A percentile compares a stretch with the other conserved stretches of the same genome.
Conservation (phyloP, 2,888 invertebrate species). For the Cryptocheilus praepositus region DNA sequence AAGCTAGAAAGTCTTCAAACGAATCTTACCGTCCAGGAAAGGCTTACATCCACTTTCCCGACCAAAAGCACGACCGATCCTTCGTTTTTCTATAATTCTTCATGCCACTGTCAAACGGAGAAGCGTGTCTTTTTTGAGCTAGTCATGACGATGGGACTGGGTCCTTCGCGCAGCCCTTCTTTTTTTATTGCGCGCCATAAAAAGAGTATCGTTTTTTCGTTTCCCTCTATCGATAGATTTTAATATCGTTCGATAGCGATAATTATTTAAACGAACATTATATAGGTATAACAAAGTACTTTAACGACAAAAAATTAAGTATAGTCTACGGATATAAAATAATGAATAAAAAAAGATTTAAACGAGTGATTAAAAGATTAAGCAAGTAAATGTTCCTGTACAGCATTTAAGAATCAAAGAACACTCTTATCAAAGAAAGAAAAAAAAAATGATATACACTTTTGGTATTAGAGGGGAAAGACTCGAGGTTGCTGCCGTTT, state of each 20-base stretch:
- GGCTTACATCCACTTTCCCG: slow-evolving; percentile 56
- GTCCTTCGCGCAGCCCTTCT: slow-evolving; percentile 59
- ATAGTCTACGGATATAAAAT: slow-evolving; percentile 56
- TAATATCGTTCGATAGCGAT: too few relatives aligned
- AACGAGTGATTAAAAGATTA: slow-evolving; percentile 51
- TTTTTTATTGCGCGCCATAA: slow-evolving; percentile 22
- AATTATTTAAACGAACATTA: slow-evolving; percentile 53
- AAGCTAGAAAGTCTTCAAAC: slow-evolving; percentile 18
- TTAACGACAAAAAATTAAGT: slow-evolving; percentile 54
- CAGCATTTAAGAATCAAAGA: slow-evolving; percentile 74
- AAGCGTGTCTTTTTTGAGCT: slow-evolving; percentile 58
- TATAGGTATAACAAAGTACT: slow-evolving; percentile 60
- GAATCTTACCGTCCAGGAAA: slow-evolving; percentile 64
- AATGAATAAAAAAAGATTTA: slow-evolving; percentile 47
- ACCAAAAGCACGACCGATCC: slow-evolving; percentile 46
- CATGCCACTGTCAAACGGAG: slow-evolving; percentile 17
- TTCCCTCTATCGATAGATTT: not conserved
- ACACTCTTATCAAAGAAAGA: slow-evolving; percentile 58
- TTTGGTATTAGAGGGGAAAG: slow-evolving; percentile 69
- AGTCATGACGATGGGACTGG: slow-evolving; percentile 66
- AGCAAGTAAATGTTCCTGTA: slow-evolving; percentile 73
- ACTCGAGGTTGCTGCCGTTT: slow-evolving; percentile 38
- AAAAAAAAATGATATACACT: slow-evolving; percentile 33
- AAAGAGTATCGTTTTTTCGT: not conserved
- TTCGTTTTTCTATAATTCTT: slow-evolving; percentile 22